A percentile compares a stretch with the other conserved stretches of the same genome.
phyloP scores from a whole-genome alignment of 2,797 vertebrate genomes.

The Periparus ater region DNA sequence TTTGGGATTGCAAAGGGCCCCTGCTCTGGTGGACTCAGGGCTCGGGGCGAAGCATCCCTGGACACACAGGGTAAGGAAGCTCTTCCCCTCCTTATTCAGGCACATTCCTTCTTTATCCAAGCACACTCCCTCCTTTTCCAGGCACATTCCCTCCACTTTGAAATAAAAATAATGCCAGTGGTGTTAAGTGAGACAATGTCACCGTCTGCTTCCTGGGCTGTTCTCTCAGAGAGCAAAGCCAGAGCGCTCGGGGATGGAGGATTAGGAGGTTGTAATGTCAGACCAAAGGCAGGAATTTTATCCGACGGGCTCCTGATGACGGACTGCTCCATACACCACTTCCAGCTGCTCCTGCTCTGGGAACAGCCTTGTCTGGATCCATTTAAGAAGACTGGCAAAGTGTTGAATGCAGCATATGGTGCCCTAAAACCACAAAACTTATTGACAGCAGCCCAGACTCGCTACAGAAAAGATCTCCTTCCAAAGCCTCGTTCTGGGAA shows the following conservation, averaged over 20 bases:
- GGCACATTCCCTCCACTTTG: neutral
- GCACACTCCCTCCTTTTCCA: neutral
- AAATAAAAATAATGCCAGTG: neutral
- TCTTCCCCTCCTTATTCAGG: neutral
- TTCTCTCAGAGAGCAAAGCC: neutral
- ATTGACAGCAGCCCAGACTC: slow-evolving; percentile 59
- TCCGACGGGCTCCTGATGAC: neutral
- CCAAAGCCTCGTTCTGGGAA: slow-evolving; percentile 1
- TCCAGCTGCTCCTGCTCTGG: slow-evolving; percentile 56
- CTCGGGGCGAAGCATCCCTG: neutral
- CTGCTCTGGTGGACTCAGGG: neutral
- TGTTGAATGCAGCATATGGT: slow-evolving; percentile 66
- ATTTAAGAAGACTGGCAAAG: slow-evolving; percentile 57
- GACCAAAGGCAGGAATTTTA: slow-evolving; percentile 13
- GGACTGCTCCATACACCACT: neutral
- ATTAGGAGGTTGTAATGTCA: neutral
- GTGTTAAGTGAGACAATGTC: neutral
- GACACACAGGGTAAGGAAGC: accelerated
- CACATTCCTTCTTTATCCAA: neutral
- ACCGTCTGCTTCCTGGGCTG: neutral
- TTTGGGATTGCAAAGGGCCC: neutral
- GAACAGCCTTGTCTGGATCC: slow-evolving; percentile 40
- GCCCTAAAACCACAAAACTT: slow-evolving; percentile 64
- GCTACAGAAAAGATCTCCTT: slow-evolving; percentile 45
- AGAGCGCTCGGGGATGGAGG: neutral